phyloP scores from a whole-genome alignment of 1,140 invertebrate genomes.

The silkworm (Bombyx mori) region DNA sequence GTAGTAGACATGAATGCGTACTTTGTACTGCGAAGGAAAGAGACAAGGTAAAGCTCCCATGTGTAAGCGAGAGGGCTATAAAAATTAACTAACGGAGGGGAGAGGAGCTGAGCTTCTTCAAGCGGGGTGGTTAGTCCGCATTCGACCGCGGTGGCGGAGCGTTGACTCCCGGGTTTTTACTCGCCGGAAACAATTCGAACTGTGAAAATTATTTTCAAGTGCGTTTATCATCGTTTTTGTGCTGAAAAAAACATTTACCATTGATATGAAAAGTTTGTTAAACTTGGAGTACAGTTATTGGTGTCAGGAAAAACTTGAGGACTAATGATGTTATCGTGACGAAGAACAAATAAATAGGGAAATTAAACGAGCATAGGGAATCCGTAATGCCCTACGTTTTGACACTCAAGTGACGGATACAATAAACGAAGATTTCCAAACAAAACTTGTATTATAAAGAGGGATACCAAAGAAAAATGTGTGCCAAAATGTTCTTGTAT shows the following conservation, averaged over 20 bases:
- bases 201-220: slow-evolving; percentile 54
- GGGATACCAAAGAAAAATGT: slow-evolving; percentile 66
- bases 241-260: slow-evolving; percentile 24
- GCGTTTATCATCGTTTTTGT: slow-evolving; percentile 34
- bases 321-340: slow-evolving; percentile 30
- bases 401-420: slow-evolving; percentile 53
- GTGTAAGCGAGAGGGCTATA: slow-evolving; percentile 45
- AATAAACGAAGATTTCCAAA: slow-evolving; percentile 47
- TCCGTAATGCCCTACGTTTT: slow-evolving; percentile 33
- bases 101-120: slow-evolving; percentile 65
- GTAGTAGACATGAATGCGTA: slow-evolving; percentile 50
- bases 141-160: slow-evolving; percentile 54
- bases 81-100: slow-evolving; percentile 68
- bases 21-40: slow-evolving; percentile 42
- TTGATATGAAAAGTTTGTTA: slow-evolving; percentile 18
- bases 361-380: slow-evolving; percentile 17
- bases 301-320: slow-evolving; percentile 2
- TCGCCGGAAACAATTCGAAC: slow-evolving; percentile 47
- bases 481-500: slow-evolving; percentile 68
- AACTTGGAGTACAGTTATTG: slow-evolving; percentile 14
- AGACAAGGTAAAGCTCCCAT: slow-evolving; percentile 46
- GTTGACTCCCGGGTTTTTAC: slow-evolving; percentile 32
- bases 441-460: slow-evolving; percentile 32
- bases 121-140: slow-evolving; percentile 67
- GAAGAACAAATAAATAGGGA: slow-evolving; percentile 18